phyloP scores from a whole-genome alignment of 1,140 invertebrate species.

The Palaemon carinicauda region DNA sequence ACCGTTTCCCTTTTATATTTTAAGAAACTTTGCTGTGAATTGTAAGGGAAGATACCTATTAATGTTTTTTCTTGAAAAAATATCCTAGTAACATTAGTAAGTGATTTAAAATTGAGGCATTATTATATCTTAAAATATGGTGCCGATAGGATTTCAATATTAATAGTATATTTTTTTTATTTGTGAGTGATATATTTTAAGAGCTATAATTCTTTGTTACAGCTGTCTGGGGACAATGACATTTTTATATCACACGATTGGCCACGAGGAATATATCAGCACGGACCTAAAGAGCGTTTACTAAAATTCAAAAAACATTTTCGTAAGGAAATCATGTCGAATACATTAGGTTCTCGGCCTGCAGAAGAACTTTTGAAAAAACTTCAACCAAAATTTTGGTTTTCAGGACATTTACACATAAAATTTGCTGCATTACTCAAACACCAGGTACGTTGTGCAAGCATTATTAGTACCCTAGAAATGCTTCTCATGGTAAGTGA shows the following conservation, averaged over 20 bases:
- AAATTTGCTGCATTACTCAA: slow-evolving; percentile 90
- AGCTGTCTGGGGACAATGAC: slow-evolving; percentile 79
- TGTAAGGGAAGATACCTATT: no score
- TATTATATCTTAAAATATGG: no score
- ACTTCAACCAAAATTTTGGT: slow-evolving; percentile 92
- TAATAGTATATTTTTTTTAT: no score
- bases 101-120: no score
- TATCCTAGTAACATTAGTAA: no score
- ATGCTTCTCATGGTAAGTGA: no score
- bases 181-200: no score
- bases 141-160: no score
- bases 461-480: neutral
- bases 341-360: slow-evolving; percentile 85
- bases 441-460: slow-evolving; percentile 67
- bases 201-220: slow-evolving; percentile 35
- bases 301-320: slow-evolving; percentile 87
- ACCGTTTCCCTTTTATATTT: no score
- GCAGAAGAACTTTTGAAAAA: slow-evolving; percentile 79
- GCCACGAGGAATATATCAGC: slow-evolving; percentile 88
- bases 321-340: slow-evolving; percentile 81
- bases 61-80: no score
- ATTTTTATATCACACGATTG: slow-evolving; percentile 97
- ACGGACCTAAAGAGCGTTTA: slow-evolving; percentile 81
- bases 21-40: no score
- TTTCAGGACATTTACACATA: slow-evolving; percentile 96